These are phyloP conservation scores for Hemicentrotus pulcherrimus DNA, from an alignment of 35 echinoderm and acorn worm genomes.

Conservation along the genomic window DNA sequence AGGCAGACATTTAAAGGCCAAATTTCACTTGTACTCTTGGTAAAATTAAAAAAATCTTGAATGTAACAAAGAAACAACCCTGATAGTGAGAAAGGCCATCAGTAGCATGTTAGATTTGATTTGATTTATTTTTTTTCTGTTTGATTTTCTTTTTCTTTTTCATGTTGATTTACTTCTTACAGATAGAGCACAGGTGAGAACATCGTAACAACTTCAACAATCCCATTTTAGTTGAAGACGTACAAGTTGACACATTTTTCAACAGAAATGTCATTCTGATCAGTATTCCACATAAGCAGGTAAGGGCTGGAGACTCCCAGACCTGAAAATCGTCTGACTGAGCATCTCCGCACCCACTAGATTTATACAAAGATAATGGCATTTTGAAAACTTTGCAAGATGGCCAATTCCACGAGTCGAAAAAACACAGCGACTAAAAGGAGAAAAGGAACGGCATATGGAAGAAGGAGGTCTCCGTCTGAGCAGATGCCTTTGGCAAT, in stretches of 20 bases:
- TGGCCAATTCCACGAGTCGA: background rate
- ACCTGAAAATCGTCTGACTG: background rate
- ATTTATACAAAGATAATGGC: slow-evolving; percentile 19
- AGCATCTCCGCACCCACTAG: background rate
- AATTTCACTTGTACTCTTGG: background rate
- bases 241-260: background rate
- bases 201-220: too few relatives aligned
- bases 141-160: too few relatives aligned
- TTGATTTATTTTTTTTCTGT: too few relatives aligned
- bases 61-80: background rate
- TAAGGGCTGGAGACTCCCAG: background rate
- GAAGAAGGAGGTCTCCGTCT: background rate
- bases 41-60: background rate
- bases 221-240: background rate
- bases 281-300: background rate
- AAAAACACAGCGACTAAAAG: background rate
- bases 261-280: background rate
- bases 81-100: background rate
- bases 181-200: background rate
- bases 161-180: background rate
- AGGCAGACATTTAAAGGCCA: background rate
- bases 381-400: background rate
- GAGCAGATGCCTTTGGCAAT: background rate
- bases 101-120: too few relatives aligned
- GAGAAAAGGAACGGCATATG: background rate